These are phyloP conservation scores for Noctilio leporinus DNA, from an alignment of 2,113 vertebrate species.

Conservation along the genomic window DNA sequence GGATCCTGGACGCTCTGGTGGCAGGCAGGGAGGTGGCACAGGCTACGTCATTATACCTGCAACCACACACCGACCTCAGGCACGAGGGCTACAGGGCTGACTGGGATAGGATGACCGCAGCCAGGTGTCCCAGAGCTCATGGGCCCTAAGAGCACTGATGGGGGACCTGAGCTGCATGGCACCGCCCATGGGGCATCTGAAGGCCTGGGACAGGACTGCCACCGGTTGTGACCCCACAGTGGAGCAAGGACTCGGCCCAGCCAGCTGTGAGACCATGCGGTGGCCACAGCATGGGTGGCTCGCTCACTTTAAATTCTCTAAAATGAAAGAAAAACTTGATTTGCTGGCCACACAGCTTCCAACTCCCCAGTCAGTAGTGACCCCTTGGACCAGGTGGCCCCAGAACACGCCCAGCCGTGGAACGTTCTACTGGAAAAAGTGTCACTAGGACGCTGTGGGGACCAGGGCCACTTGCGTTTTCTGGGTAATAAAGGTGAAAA, in stretches of 20 bases:
- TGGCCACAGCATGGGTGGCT: rapidly evolving
- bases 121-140: rapidly evolving
- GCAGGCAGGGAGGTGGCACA: not conserved
- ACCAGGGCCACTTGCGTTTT: rapidly evolving
- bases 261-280: rapidly evolving
- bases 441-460: rapidly evolving
- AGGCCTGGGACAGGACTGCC: no score
- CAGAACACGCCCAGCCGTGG: rapidly evolving
- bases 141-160: rapidly evolving
- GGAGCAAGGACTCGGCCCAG: rapidly evolving
- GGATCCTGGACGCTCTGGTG: not conserved
- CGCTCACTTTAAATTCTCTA: rapidly evolving
- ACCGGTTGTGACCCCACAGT: no score
- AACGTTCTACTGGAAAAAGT: rapidly evolving
- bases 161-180: no score
- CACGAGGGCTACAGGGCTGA: no score
- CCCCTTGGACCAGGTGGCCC: rapidly evolving
- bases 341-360: rapidly evolving
- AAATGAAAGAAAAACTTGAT: not conserved
- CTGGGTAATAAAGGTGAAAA: not conserved
- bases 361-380: rapidly evolving
- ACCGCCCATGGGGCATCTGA: no score
- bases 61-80: not conserved
- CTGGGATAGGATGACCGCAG: no score
- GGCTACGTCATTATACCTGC: not conserved